These are phyloP conservation scores for Albula goreensis DNA, from an alignment of 2,113 vertebrate species.

Conservation along the genomic window DNA sequence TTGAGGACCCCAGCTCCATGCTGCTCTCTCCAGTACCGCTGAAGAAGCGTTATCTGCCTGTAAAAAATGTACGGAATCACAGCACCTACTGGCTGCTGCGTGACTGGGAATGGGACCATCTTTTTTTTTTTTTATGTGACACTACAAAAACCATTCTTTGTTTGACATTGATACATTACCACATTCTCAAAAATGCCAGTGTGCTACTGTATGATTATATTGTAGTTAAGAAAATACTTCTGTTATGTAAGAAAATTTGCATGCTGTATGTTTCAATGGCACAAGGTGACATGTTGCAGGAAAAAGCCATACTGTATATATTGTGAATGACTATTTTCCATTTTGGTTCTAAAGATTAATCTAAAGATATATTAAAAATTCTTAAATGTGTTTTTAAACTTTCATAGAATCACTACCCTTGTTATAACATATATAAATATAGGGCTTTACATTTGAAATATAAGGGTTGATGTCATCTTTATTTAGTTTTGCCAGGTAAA, in stretches of 20 bases:
- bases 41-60: neutral
- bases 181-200: neutral
- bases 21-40: neutral
- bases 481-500: no score
- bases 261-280: neutral
- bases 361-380: no score
- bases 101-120: neutral
- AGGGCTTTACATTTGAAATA: no score
- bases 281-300: neutral
- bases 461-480: no score
- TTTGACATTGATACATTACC: neutral
- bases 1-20: neutral
- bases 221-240: neutral
- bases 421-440: no score
- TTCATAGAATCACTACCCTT: no score
- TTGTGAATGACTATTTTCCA: no score
- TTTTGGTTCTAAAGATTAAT: no score
- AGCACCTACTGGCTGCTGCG: neutral
- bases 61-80: neutral
- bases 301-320: neutral
- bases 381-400: no score
- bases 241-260: neutral
- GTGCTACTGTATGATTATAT: neutral
- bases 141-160: neutral
- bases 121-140: neutral